A percentile compares a stretch with the other conserved stretches of the same genome.
Conservation (phyloP, 2,113 vertebrate genomes). For the Catharus bicknelli region DNA sequence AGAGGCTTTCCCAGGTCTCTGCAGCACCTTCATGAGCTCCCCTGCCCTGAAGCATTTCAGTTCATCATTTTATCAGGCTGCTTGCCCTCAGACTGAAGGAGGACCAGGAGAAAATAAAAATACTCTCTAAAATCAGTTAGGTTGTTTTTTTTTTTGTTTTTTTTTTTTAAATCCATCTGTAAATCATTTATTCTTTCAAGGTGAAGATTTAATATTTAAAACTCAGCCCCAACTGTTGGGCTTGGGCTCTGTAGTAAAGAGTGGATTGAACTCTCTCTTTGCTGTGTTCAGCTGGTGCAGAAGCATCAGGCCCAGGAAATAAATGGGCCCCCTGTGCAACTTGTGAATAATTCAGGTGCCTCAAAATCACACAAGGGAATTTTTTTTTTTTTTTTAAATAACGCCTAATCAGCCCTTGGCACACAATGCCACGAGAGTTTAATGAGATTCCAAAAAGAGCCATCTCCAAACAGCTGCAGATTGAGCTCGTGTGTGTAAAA, state of each 20-base stretch:
- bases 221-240: not conserved
- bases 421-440: not conserved
- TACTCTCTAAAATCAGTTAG: not conserved
- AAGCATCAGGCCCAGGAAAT: not conserved
- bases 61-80: not conserved
- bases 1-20: not conserved
- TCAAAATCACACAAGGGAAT: slow-evolving; percentile 11
- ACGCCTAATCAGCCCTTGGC: slow-evolving; percentile 25
- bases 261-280: not conserved
- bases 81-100: not conserved
- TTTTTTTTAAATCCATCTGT: no score
- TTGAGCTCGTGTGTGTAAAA: not conserved
- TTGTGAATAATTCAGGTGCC: slow-evolving; percentile 44
- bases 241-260: not conserved
- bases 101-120: not conserved
- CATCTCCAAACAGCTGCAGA: slow-evolving; percentile 29
- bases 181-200: not conserved
- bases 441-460: slow-evolving; percentile 36
- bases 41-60: not conserved
- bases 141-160: no score
- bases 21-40: not conserved
- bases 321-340: not conserved
- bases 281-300: not conserved
- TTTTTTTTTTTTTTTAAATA: not conserved
- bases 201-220: not conserved